Percentiles rank a stretch among this genome's conserved stretches.
Conservation (phyloP, 2,888 invertebrate species). For the Cheilosia grossa region DNA sequence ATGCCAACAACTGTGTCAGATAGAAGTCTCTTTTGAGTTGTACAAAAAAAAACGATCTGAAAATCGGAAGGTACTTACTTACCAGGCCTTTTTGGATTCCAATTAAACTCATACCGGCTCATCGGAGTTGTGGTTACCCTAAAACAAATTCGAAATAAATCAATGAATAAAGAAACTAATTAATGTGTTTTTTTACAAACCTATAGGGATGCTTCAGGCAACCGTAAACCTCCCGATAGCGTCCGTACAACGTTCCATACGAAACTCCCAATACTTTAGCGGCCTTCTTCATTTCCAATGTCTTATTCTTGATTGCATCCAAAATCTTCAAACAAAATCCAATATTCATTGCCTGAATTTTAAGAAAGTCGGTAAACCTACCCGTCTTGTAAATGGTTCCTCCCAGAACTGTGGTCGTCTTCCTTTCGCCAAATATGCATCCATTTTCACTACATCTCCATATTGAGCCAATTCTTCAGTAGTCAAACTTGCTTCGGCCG, state of each 20-base stretch:
- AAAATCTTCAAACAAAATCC: conserved; percentile 85
- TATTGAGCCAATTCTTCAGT: conserved; percentile 82
- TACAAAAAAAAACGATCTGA: too few relatives aligned
- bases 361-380: conserved; percentile 70
- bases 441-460: conserved; percentile 91
- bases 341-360: background rate
- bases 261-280: conserved; percentile 95
- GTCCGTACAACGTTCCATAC: conserved; percentile 94
- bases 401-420: conserved; percentile 96
- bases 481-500: conserved; percentile 79
- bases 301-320: conserved; percentile 95
- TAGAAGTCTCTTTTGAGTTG: background rate
- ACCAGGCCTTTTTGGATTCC: conserved; percentile 89
- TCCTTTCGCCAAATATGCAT: conserved; percentile 93
- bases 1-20: too few relatives aligned
- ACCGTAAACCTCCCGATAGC: conserved; percentile 94
- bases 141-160: background rate
- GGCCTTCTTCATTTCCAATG: conserved; percentile 96
- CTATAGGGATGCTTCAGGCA: conserved; percentile 94
- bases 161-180: conserved; percentile 10
- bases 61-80: conserved; percentile 83
- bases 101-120: conserved; percentile 86
- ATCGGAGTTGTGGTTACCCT: conserved; percentile 71
- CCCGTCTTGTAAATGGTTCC: conserved; percentile 93
- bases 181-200: conserved; percentile 82